Evolutionary conservation across 2,113 vertebrate genomes (phyloP), one percentile per base, ranked within the genome.

Genomic region (Oryzias celebensis): DNA sequence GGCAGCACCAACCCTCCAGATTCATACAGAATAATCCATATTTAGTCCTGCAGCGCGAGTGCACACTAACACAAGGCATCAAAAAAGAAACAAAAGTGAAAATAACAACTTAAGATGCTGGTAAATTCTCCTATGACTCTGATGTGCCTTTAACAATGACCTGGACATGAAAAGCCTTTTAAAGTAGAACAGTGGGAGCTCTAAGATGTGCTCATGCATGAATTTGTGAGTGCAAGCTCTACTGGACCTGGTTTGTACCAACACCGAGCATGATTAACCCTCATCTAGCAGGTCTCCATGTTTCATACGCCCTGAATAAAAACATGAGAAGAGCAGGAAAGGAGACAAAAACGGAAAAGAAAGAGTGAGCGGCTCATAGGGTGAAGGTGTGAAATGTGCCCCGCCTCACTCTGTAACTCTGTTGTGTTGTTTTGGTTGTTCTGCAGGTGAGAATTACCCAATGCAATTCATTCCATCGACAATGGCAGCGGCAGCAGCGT

Each of bases 401-500:
- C 45, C 90, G 92, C 83, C 92, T 91, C 36, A 88, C 90, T 93
- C 84, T 80, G 75, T 48, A 91, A 86, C 91, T 89, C 20, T 20
- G 20, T 20, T 92, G 90, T 68, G 94, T 94, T 91, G 92, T 70
- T 82, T 23, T 65, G 24, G 5, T 68, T 63, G 45, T 75, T 80
- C 82, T 83, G 92, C 96, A 98, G 96, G 96, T 94, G 95, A 98
- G 91, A 96, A 95, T 93, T 98, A 96, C 91, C 95, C 95, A 57
- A 95, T 97, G 94, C 96, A 98, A 95, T 96, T 97, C 93, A 96
- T 98, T 95, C 95, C 96, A 77, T 98, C 96, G 62, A 94, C 95
- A 91, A 97, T 98, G 95, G 95, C 96, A 91, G 95, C 96, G 89
- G 96, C 95, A 80, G 96, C 95, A 66, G 95, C 95, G 73, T 95